A percentile compares a stretch with the other conserved stretches of the same genome.
Conservation (phyloP, 2,113 vertebrate genomes). For the Puma concolor region DNA sequence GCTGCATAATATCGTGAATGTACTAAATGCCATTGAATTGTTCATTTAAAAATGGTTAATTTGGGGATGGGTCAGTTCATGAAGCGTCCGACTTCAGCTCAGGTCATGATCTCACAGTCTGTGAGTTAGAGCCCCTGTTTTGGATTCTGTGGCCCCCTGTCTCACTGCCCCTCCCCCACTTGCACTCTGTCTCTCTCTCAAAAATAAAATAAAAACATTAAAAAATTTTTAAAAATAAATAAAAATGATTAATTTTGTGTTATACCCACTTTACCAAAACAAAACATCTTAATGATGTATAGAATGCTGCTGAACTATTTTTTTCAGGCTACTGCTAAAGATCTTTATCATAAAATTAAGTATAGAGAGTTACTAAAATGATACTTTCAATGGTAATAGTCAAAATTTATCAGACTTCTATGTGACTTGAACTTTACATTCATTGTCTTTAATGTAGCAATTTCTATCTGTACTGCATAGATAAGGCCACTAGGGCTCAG, state of each 20-base stretch:
- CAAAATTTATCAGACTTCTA: background rate
- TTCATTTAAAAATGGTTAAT: background rate
- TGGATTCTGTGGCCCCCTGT: no score
- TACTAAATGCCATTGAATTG: background rate
- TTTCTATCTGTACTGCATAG: background rate
- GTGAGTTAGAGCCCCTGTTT: no score
- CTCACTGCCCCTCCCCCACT: no score
- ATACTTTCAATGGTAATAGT: no score
- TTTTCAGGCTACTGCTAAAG: background rate
- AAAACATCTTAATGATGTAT: background rate
- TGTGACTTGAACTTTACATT: background rate
- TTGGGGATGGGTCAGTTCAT: no score
- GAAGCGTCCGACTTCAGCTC: no score
- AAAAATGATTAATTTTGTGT: background rate
- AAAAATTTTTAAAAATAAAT: no score
- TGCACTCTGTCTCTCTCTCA: no score
- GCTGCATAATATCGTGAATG: background rate
- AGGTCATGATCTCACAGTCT: no score
- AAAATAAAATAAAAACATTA: no score
- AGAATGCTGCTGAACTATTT: background rate
- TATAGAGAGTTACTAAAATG: background rate
- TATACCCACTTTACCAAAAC: background rate
- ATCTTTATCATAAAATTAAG: background rate
- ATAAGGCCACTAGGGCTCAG: background rate
- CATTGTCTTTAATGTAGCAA: background rate